phyloP scores from a whole-genome alignment of 2,888 invertebrate genomes.

The Nymphalis polychloros region DNA sequence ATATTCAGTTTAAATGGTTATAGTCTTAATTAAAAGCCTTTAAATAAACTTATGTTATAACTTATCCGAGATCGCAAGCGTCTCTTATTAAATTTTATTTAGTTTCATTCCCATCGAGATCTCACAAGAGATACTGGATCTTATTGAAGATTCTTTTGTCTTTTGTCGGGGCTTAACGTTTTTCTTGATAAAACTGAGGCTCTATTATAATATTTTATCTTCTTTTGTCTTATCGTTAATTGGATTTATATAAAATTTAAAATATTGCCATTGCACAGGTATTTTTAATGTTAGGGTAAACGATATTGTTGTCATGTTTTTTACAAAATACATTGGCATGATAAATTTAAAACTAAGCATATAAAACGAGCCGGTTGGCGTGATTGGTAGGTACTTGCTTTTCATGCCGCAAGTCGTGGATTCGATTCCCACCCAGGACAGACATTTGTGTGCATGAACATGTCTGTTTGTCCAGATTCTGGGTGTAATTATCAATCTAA shows the following conservation, averaged over 20 bases:
- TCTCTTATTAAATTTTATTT: slow-evolving; percentile 29
- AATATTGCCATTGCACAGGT: background rate
- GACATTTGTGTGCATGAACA: too few relatives aligned
- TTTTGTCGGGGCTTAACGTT: slow-evolving; percentile 30
- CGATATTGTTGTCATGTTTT: too few relatives aligned
- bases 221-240: slow-evolving; percentile 22
- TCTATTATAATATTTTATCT: slow-evolving; percentile 32
- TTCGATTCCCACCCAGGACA: too few relatives aligned
- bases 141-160: slow-evolving; percentile 28
- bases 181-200: slow-evolving; percentile 23
- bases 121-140: slow-evolving; percentile 18
- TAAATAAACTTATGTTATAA: slow-evolving; percentile 24
- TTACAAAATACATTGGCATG: too few relatives aligned
- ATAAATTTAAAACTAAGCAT: too few relatives aligned
- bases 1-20: slow-evolving; percentile 15
- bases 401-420: too few relatives aligned
- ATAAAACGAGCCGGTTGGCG: too few relatives aligned
- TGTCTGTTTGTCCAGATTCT: too few relatives aligned
- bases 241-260: slow-evolving; percentile 12
- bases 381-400: too few relatives aligned
- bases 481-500: too few relatives aligned
- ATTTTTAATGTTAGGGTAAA: background rate
- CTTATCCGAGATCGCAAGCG: slow-evolving; percentile 14
- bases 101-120: slow-evolving; percentile 27
- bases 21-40: slow-evolving; percentile 27